A percentile compares a stretch with the other conserved stretches of the same genome.
phyloP scores from a whole-genome alignment of 2,888 invertebrate species.

The Caenorhabditis becei region DNA sequence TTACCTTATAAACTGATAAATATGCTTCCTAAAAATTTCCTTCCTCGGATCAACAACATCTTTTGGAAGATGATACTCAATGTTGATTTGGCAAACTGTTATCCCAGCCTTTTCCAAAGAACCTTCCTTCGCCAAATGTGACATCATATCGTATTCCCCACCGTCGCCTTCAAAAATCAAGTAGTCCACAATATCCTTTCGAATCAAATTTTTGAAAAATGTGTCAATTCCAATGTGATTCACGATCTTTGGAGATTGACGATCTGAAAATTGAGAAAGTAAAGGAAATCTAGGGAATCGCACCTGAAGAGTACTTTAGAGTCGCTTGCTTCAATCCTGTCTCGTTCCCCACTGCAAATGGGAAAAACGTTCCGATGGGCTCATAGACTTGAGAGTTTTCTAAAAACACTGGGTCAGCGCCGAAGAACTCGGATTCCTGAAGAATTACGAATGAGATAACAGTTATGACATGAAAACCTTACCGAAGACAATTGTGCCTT shows the following conservation, averaged over 20 bases:
- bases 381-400: conserved; percentile 44
- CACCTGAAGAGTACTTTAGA: conserved; percentile 35
- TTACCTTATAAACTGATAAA: conserved; percentile 49
- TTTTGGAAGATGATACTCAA: conserved; percentile 47
- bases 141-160: conserved; percentile 58
- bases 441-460: neutral
- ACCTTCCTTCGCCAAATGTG: conserved; percentile 44
- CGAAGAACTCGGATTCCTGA: conserved; percentile 51
- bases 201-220: conserved; percentile 51
- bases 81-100: conserved; percentile 56
- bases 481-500: conserved; percentile 24
- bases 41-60: conserved; percentile 43
- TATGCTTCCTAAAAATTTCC: conserved; percentile 43
- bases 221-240: conserved; percentile 45
- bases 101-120: conserved; percentile 49
- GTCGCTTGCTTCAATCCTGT: conserved; percentile 42
- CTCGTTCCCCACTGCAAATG: conserved; percentile 53
- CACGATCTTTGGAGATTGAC: neutral
- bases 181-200: conserved; percentile 49
- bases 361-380: conserved; percentile 51
- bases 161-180: conserved; percentile 50
- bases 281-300: neutral
- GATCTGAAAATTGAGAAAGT: neutral
- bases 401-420: conserved; percentile 50
- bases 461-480: neutral